Conservation (phyloP, 64 coral and sea anemone species). For the Hydrozoanthus tunicans region DNA sequence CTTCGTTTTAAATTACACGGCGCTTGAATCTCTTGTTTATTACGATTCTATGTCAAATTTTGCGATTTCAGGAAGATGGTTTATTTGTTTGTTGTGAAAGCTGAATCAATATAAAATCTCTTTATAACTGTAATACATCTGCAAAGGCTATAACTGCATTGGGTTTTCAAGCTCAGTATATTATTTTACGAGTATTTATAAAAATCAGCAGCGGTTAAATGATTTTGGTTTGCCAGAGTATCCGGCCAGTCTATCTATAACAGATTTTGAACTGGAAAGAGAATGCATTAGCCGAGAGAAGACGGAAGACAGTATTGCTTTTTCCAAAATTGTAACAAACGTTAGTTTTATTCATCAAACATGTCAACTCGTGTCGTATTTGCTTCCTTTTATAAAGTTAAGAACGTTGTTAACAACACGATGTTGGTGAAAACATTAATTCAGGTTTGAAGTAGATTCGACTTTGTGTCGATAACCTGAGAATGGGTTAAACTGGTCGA, state of each 20-base stretch:
- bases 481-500: no score
- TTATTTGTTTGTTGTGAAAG: constrained; percentile 28
- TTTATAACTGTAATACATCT: neutral
- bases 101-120: constrained; percentile 41
- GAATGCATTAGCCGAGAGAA: constrained; percentile 12
- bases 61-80: constrained; percentile 7
- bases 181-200: neutral
- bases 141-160: neutral
- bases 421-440: neutral
- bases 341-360: constrained; percentile 7
- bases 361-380: neutral
- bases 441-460: no score
- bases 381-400: neutral
- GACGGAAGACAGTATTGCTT: constrained; percentile 8
- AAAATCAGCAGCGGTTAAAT: neutral
- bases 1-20: constrained; percentile 16
- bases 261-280: neutral
- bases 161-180: neutral
- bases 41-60: constrained; percentile 24
- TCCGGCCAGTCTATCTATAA: neutral
- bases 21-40: neutral
- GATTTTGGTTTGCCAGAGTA: neutral
- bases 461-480: no score
- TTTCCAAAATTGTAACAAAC: constrained; percentile 22
- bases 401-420: neutral